These are phyloP conservation scores for Boleophthalmus pectinirostris DNA, from an alignment of 2,113 vertebrate species.

Conservation along the genomic window DNA sequence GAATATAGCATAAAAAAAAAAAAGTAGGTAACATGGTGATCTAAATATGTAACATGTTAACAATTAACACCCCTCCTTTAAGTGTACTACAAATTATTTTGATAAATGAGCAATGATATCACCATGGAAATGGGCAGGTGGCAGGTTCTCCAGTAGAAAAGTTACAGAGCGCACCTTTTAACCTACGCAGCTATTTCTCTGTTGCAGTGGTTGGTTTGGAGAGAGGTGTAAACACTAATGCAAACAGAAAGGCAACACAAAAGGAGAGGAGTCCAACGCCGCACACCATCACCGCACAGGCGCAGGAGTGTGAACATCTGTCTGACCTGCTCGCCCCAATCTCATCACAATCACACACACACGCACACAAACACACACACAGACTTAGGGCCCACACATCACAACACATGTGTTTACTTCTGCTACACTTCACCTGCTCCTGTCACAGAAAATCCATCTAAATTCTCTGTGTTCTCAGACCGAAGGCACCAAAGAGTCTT, in stretches of 20 bases:
- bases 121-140: no score
- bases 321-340: background rate
- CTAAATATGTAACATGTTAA: no score
- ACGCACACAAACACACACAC: no score
- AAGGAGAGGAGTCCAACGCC: background rate
- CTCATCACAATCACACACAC: background rate
- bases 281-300: background rate
- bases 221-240: background rate
- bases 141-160: no score
- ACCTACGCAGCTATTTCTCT: background rate
- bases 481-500: background rate
- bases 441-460: background rate
- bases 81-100: no score
- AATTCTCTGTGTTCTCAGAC: background rate
- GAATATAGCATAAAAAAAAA: no score
- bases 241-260: background rate
- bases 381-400: background rate
- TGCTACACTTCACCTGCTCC: background rate
- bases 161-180: background rate
- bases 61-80: no score
- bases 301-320: slow-evolving; percentile 3
- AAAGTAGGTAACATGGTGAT: no score
- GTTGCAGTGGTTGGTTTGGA: background rate
- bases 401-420: background rate
- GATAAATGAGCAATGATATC: no score